Conservation (phyloP, 1,140 invertebrate genomes). For the Camponotus pennsylvanicus region DNA sequence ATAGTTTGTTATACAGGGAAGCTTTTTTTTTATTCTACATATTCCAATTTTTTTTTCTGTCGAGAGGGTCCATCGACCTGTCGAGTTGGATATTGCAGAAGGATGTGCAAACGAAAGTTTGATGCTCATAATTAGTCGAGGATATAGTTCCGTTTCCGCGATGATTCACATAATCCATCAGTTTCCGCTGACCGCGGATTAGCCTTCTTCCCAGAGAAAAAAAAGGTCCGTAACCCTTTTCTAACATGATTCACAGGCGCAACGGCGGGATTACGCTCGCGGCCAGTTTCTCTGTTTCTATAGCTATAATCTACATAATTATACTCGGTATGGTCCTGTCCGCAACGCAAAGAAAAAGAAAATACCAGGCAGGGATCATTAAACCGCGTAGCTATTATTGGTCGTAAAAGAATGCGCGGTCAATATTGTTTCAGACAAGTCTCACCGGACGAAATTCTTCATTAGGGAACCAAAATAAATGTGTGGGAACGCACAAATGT, state of each 20-base stretch:
- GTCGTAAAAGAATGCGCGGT: conserved; percentile 64
- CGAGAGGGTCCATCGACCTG: too few relatives aligned
- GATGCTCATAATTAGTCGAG: background rate
- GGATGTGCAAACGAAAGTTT: background rate
- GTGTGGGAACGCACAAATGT: conserved; percentile 31
- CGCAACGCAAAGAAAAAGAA: conserved; percentile 47
- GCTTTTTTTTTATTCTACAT: background rate
- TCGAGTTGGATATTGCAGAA: background rate
- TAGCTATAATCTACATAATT: conserved; percentile 75
- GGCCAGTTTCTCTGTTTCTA: conserved; percentile 72
- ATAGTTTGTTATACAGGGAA: background rate
- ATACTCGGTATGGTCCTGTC: conserved; percentile 53
- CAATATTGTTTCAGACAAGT: conserved; percentile 56
- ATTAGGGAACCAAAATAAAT: conserved; percentile 54
- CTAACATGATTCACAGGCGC: conserved; percentile 66
- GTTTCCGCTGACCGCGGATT: conserved; percentile 6
- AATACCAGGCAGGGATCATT: conserved; percentile 52
- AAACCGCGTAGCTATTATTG: conserved; percentile 70
- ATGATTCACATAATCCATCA: conserved; percentile 28
- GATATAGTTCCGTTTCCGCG: conserved; percentile 33
- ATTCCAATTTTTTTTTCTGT: background rate
- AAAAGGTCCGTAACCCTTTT: conserved; percentile 64
- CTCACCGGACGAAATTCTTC: conserved; percentile 47
- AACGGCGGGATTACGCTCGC: conserved; percentile 55
- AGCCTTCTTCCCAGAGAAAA: conserved; percentile 12